Base-by-base conservation (phyloP, 2,113 vertebrate species). In the Choloepus hoffmanni region DNA sequence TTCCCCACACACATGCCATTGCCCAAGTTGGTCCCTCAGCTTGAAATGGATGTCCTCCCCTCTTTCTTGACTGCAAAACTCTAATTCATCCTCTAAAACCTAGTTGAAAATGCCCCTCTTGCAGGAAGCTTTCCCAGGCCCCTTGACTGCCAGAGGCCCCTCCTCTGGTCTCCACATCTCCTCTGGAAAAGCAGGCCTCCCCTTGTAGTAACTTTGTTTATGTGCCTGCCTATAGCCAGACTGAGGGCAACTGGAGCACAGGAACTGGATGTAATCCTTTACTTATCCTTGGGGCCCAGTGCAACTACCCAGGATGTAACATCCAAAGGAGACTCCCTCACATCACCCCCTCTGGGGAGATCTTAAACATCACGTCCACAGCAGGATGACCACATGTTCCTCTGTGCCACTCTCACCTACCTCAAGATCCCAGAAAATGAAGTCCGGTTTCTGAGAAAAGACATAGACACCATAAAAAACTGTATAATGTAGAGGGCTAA, bases 391-490 rank as follows among this genome's bases (percentile, higher is more conserved):
- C 50, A 74, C 78, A 82, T 65, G 70, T 33, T 60, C n/a, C 70
- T 53, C 28, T 2, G 0, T 36, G 21, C 48, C 33, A 43, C 2
- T 68, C 63, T 2, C 40, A 65, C 30, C 60, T 62, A 83, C 12
- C 40, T 91, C 26, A 13, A 33, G 48, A 60, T 62, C 30, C 58
- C 19, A n/a, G 28, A 36, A 96, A 91, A 85, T 50, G 15, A 6
- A 10, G 55, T 26, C 67, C 82, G 70, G 3, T 83, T 94, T 91
- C 84, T 86, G 74, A 84, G 40, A 43, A 94, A 92, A 95, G 60
- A 55, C 18, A 83, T 0, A 72, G 50, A 65, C 30, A 12, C 36
- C 63, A n/a, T 36, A 43, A 83, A 96, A 68, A 62, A 5, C 26
- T 45, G 6, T 48, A 43, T 48, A 43, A 77, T 58, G 2, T 24